Conservation (phyloP, 2,797 vertebrate genomes). For the Scomberomorus guttatus region DNA sequence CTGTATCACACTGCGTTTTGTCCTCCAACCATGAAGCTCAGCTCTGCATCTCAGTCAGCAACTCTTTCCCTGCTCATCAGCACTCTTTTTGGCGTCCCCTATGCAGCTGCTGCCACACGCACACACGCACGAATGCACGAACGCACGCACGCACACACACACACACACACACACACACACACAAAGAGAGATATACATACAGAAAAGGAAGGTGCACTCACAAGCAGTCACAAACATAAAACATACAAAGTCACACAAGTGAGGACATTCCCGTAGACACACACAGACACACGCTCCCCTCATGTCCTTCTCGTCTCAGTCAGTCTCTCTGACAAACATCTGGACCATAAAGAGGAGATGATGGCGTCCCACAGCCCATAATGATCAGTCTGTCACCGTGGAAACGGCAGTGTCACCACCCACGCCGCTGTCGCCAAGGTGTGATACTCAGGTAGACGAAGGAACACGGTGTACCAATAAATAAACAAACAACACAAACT, state of each 20-base stretch:
- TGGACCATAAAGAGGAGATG: constrained; percentile 74
- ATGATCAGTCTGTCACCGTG: constrained; percentile 74
- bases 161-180: not conserved
- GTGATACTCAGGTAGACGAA: constrained; percentile 41
- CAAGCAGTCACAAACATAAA: constrained; percentile 30
- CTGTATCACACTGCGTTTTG: constrained; percentile 56
- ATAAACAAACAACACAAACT: constrained; percentile 48
- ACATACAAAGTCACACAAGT: constrained; percentile 54
- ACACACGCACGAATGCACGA: not conserved
- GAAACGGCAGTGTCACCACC: constrained; percentile 56
- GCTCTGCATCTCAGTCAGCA: constrained; percentile 74
- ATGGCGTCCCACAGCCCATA: constrained; percentile 72
- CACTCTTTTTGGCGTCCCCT: constrained; percentile 70
- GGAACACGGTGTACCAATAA: constrained; percentile 36
- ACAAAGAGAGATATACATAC: not conserved
- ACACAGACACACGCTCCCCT: constrained; percentile 23
- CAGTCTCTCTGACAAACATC: constrained; percentile 68
- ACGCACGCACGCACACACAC: no score
- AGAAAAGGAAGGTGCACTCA: constrained; percentile 12
- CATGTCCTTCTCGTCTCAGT: constrained; percentile 55
- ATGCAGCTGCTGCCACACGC: constrained; percentile 54
- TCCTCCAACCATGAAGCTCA: constrained; percentile 60
- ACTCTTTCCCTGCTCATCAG: constrained; percentile 75
- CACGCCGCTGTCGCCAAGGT: constrained; percentile 59
- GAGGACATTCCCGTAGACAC: constrained; percentile 30